These are phyloP conservation scores for Cephus spinipes DNA, from an alignment of 2,888 invertebrate species.

Conservation along the genomic window DNA sequence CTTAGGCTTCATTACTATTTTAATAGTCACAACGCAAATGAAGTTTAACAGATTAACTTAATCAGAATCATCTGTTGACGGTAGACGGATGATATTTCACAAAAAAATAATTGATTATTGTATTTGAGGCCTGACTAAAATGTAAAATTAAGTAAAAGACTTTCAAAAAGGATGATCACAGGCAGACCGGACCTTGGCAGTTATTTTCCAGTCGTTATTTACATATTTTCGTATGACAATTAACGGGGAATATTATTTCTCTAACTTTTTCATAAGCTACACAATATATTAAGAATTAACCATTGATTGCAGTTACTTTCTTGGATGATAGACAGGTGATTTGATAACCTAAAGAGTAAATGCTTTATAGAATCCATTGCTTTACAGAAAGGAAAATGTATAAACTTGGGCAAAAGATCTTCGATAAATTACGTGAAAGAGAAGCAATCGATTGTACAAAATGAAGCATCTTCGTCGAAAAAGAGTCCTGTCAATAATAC, in stretches of 20 bases:
- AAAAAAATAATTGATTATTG: neutral
- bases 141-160: neutral
- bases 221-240: neutral
- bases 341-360: neutral
- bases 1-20: neutral
- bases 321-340: neutral
- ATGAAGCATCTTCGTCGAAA: neutral
- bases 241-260: neutral
- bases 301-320: neutral
- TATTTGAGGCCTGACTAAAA: neutral
- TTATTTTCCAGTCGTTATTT: neutral
- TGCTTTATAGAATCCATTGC: neutral
- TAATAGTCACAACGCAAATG: neutral
- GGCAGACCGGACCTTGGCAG: neutral
- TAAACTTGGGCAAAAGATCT: neutral
- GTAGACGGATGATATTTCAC: neutral
- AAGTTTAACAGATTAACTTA: neutral
- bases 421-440: neutral
- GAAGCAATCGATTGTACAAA: neutral
- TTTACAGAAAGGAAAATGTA: neutral
- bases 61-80: neutral
- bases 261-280: neutral
- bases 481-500: neutral
- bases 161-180: constrained; percentile 1
- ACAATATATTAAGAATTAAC: neutral